Evolutionary conservation across 2,888 invertebrate genomes (phyloP).

Genomic region (Achlya flavicornis): DNA sequence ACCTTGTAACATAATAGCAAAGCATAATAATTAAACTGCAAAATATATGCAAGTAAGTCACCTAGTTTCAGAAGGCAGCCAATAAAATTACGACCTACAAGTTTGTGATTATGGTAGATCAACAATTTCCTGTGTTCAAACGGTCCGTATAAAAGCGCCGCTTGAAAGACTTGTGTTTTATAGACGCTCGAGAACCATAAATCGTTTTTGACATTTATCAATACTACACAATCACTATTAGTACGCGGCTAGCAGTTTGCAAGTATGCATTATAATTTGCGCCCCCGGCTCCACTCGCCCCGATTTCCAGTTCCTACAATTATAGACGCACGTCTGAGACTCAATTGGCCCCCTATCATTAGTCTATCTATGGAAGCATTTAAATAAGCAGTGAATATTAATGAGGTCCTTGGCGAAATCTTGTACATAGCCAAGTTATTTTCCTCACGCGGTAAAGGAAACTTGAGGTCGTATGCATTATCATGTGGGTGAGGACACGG

Average conservation of each 20-base stretch:
- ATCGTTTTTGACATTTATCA: slow-evolving; percentile 61
- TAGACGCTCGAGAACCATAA: slow-evolving; percentile 13
- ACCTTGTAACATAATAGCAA: slow-evolving; percentile 32
- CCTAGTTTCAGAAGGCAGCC: slow-evolving; percentile 24
- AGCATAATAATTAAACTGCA: slow-evolving; percentile 37
- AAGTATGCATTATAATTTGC: slow-evolving; percentile 46
- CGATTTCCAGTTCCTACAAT: slow-evolving; percentile 47
- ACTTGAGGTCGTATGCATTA: slow-evolving; percentile 35
- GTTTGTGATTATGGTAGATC: neutral
- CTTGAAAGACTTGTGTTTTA: neutral
- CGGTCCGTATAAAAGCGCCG: neutral
- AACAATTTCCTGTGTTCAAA: neutral
- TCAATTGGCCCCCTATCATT: slow-evolving; percentile 48
- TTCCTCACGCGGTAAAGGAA: slow-evolving; percentile 46
- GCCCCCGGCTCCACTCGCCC: slow-evolving; percentile 51
- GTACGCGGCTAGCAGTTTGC: slow-evolving; percentile 41
- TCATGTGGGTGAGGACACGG: slow-evolving; percentile 17
- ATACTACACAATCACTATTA: slow-evolving; percentile 47
- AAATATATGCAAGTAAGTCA: slow-evolving; percentile 45
- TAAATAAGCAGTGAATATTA: slow-evolving; percentile 64
- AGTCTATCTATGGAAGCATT: slow-evolving; percentile 48
- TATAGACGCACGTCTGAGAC: slow-evolving; percentile 46
- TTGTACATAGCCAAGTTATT: slow-evolving; percentile 44
- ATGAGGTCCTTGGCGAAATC: slow-evolving; percentile 55
- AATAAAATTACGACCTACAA: slow-evolving; percentile 14